Percentiles rank a stretch among this genome's conserved stretches.
Evolutionary conservation across 2,113 vertebrate species (phyloP).

Genomic region (Nibea coibor): DNA sequence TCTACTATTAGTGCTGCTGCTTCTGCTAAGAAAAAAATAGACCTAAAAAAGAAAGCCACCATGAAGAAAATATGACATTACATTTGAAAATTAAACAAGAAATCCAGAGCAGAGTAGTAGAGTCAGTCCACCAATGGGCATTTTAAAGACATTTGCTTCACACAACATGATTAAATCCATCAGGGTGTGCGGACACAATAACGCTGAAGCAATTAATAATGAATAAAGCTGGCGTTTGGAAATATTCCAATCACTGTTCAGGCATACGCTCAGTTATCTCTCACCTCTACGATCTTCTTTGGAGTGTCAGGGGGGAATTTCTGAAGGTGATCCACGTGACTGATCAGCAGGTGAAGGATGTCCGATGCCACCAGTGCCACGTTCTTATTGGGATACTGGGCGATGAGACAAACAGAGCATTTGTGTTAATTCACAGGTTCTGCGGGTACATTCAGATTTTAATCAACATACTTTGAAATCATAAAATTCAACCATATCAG

Average conservation of each 20-base stretch:
- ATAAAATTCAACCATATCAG: background rate
- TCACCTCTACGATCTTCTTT: slow-evolving; percentile 97
- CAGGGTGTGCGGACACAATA: background rate
- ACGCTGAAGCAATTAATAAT: background rate
- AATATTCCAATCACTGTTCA: background rate
- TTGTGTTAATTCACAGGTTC: slow-evolving; percentile 1
- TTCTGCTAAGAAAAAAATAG: no score
- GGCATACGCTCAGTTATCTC: background rate
- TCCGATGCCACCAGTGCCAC: slow-evolving; percentile 97
- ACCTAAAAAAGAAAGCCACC: background rate
- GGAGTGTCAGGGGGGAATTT: slow-evolving; percentile 92
- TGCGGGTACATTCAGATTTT: background rate
- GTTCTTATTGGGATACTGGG: slow-evolving; percentile 96
- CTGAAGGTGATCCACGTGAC: slow-evolving; percentile 93
- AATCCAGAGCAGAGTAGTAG: background rate
- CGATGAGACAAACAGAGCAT: slow-evolving; percentile 28
- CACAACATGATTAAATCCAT: background rate
- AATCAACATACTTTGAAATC: background rate
- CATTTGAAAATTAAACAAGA: background rate
- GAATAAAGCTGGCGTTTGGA: background rate
- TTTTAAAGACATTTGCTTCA: background rate
- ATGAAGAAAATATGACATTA: background rate
- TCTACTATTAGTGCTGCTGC: no score
- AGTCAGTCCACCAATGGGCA: background rate
- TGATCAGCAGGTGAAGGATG: slow-evolving; percentile 95